These are phyloP conservation scores for Drosophila maculinotata DNA, from an alignment of 2,888 invertebrate species.

Conservation along the genomic window DNA sequence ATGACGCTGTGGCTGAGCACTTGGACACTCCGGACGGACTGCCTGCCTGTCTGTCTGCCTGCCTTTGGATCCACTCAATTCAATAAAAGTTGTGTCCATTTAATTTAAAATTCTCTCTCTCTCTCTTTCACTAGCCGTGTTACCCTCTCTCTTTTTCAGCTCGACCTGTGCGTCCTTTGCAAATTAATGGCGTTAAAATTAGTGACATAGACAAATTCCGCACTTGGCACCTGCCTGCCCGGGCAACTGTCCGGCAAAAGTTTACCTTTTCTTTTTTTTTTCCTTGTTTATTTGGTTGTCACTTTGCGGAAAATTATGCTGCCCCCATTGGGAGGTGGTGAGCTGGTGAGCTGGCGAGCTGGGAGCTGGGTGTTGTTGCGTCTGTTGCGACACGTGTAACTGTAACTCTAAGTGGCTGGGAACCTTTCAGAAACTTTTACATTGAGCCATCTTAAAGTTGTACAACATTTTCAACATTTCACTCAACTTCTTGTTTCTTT, in stretches of 20 bases:
- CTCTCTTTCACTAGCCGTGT: conserved; percentile 1
- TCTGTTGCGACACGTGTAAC: conserved; percentile 72
- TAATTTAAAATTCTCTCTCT: conserved; percentile 74
- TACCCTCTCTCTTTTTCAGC: not conserved
- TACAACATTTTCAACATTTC: conserved; percentile 24
- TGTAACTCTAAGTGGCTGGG: conserved; percentile 49
- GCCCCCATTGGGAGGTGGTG: conserved; percentile 42
- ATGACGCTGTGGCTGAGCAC: conserved; percentile 26
- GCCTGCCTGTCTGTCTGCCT: not conserved
- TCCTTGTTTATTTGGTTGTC: conserved; percentile 73
- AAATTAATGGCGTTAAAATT: conserved; percentile 78
- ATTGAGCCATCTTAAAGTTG: conserved; percentile 52
- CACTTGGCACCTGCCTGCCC: conserved; percentile 24
- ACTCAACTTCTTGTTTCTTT: conserved; percentile 10
- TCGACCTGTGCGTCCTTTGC: conserved; percentile 33
- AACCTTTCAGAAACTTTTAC: conserved; percentile 46
- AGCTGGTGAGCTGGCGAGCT: no score
- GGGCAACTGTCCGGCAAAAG: conserved; percentile 32
- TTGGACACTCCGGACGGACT: conserved; percentile 13
- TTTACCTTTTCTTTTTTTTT: conserved; percentile 43
- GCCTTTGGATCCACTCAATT: conserved; percentile 60
- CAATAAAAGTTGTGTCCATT: conserved; percentile 82
- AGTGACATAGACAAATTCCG: conserved; percentile 59
- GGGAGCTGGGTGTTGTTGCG: conserved; percentile 3
- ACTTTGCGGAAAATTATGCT: conserved; percentile 73